Evolutionary conservation across 1,140 invertebrate genomes (phyloP), one percentile per base, ranked within the genome.

Genomic region (Latrodectus geometricus): DNA sequence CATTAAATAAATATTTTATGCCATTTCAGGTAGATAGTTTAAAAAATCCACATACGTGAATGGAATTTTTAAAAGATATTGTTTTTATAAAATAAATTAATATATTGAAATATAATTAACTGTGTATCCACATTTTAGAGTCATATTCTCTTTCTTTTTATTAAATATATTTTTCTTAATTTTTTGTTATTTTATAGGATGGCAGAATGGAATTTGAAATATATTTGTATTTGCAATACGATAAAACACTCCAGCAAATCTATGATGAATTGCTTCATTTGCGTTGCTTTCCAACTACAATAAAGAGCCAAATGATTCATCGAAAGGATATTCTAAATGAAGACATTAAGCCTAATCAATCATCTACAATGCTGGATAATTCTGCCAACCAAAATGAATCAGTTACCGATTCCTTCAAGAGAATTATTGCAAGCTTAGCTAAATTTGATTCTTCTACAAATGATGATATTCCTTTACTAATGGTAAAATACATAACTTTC

Each of bases 141-240:
- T 15, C 1, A 11, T 4, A n/a, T 69, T n/a, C 12, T 11, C 3
- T 69, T 69, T 4, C 9, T 21, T 69, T 11, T 61, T 61, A 61
- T 14, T 8, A 61, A 61, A 61, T 3, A 61, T 17, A 61, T 11
- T 17, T 11, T 52, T 15, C 14, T 68, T 72, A 11, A 54, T 61
- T 21, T 69, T 17, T 23, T 48, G 17, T 73, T 49, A 23, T n/a
- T 73, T 84, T 74, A 15, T 84, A 90, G 88, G 90, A 91, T 9
- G 91, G 90, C 48, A 90, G 92, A 2, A 91, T 94, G 88, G 92
- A 93, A 88, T 94, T 94, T 89, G 92, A 92, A 9, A 93, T 95
- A 3, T 92, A 92, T 5, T 90, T 95, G 65, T 93, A 95, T 74
- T 91, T 95, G 0, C 95, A 95, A 89, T 94, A 94, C 92, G 94